phyloP scores from a whole-genome alignment of 2,113 vertebrate species.

The Alectura lathami region DNA sequence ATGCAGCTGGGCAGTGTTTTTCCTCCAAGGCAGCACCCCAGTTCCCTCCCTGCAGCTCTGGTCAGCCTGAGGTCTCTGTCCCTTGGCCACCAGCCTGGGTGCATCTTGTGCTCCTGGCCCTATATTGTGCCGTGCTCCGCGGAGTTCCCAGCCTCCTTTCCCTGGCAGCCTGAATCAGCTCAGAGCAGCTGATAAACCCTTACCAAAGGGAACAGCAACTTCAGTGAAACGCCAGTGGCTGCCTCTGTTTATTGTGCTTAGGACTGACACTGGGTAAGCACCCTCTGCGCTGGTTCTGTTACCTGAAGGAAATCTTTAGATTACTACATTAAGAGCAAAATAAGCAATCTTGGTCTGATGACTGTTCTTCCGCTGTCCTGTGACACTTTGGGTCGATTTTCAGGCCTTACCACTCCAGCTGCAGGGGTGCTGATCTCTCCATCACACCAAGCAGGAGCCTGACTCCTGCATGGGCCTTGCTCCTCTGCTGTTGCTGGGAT shows the following conservation, averaged over 20 bases:
- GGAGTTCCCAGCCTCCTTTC: neutral
- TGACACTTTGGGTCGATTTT: neutral
- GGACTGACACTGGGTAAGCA: neutral
- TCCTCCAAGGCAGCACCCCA: neutral
- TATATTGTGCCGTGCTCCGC: fast-evolving
- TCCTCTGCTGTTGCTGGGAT: neutral
- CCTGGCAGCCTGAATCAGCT: neutral
- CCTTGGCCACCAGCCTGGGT: neutral
- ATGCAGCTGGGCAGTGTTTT: fast-evolving
- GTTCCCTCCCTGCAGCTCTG: neutral
- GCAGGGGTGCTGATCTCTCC: neutral
- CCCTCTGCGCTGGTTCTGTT: neutral
- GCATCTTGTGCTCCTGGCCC: fast-evolving
- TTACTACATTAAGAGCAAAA: no score
- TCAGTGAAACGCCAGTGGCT: neutral
- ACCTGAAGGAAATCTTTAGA: neutral
- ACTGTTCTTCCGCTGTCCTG: fast-evolving
- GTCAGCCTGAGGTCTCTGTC: neutral
- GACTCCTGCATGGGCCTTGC: neutral
- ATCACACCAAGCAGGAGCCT: fast-evolving
- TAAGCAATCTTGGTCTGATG: no score
- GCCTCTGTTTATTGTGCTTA: neutral
- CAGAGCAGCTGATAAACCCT: neutral
- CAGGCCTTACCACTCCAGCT: neutral
- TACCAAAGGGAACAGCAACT: neutral